Evolutionary conservation across 2,888 invertebrate species (phyloP).

Genomic region (Drosophila acutilabella): DNA sequence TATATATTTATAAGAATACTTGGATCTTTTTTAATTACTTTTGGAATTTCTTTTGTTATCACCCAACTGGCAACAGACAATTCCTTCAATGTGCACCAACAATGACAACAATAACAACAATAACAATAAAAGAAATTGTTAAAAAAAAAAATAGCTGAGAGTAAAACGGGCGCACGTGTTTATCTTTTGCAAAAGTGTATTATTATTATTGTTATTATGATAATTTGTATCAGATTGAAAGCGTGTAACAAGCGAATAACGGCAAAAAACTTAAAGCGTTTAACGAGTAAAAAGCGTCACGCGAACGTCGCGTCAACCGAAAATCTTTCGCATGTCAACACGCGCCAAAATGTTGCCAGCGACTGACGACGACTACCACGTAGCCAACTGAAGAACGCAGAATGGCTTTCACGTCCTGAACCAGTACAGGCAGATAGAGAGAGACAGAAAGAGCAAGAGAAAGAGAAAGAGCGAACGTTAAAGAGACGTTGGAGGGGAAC

Average conservation of each 20-base stretch:
- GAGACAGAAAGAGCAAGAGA: not conserved
- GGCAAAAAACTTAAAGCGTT: constrained; percentile 64
- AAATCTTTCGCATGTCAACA: constrained; percentile 83
- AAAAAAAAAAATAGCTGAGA: constrained; percentile 1
- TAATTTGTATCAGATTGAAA: constrained; percentile 38
- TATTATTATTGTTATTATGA: constrained; percentile 26
- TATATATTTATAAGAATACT: constrained; percentile 3
- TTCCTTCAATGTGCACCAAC: constrained; percentile 10
- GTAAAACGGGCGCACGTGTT: not conserved
- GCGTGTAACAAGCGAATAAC: constrained; percentile 56
- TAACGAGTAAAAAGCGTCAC: constrained; percentile 74
- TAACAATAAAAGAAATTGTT: constrained; percentile 8
- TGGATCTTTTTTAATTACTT: constrained; percentile 47
- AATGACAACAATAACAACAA: constrained; percentile 23
- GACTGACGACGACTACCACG: constrained; percentile 75
- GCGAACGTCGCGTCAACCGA: constrained; percentile 73
- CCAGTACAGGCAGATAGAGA: not conserved
- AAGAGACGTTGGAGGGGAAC: not conserved
- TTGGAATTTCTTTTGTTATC: constrained; percentile 19
- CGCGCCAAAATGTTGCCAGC: constrained; percentile 85
- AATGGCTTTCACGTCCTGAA: constrained; percentile 13
- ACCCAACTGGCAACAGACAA: constrained; percentile 19
- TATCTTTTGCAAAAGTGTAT: constrained; percentile 14
- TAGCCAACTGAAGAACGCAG: constrained; percentile 45
- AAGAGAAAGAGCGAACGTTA: not conserved